Percentiles rank a stretch among this genome's conserved stretches.
Evolutionary conservation across 2,797 vertebrate genomes (phyloP).

Genomic region (Rhinatrema bivittatum): DNA sequence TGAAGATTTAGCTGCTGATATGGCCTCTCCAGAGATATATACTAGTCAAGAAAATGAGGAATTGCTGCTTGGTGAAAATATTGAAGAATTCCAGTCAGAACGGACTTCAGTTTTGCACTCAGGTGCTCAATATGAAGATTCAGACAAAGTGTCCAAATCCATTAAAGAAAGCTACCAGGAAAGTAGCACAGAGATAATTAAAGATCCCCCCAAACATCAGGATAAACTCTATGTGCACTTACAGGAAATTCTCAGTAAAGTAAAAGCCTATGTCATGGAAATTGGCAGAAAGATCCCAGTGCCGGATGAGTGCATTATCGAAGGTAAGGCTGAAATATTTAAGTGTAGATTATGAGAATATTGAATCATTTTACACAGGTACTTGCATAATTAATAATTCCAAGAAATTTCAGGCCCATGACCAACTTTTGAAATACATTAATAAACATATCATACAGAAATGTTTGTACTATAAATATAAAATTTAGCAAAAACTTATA

Average conservation of each 20-base stretch:
- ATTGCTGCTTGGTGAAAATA: conserved; percentile 16
- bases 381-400: no score
- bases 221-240: conserved; percentile 79
- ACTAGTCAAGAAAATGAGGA: conserved; percentile 36
- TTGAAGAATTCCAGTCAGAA: conserved; percentile 21
- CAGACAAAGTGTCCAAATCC: conserved; percentile 9
- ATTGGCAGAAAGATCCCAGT: conserved; percentile 73
- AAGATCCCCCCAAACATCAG: conserved; percentile 32
- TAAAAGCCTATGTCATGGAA: conserved; percentile 70
- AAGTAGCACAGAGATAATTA: conserved; percentile 15
- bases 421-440: no score
- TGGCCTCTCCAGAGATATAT: conserved; percentile 47
- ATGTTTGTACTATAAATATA: no score
- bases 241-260: conserved; percentile 72
- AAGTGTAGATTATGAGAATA: not conserved
- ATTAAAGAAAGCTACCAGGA: not conserved
- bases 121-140: conserved; percentile 4
- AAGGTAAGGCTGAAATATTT: conserved; percentile 66
- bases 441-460: no score
- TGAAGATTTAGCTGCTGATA: conserved; percentile 43
- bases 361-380: no score
- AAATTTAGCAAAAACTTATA: no score
- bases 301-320: conserved; percentile 81
- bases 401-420: no score
- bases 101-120: conserved; percentile 16